These are phyloP conservation scores for Zapornia atra DNA, from an alignment of 2,113 vertebrate genomes.

Conservation along the genomic window DNA sequence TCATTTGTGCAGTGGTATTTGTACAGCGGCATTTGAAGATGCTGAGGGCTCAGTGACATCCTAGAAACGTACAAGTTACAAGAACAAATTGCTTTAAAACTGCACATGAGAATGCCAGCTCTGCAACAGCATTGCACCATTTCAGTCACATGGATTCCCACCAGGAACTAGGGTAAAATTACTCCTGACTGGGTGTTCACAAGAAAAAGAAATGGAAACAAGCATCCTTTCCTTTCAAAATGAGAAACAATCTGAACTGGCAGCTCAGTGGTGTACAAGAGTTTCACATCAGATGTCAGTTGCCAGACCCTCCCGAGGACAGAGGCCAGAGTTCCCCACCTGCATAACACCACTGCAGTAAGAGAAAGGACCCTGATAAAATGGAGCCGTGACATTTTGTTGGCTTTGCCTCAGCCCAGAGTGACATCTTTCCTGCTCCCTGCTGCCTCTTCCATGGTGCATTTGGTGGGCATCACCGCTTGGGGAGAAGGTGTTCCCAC, in stretches of 20 bases:
- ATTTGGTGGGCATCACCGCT: neutral
- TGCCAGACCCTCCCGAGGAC: neutral
- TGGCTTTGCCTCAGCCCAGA: neutral
- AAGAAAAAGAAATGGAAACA: neutral
- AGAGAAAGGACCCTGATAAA: neutral
- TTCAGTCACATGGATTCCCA: neutral
- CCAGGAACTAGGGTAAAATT: neutral
- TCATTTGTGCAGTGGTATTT: neutral
- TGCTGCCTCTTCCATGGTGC: neutral
- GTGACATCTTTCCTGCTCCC: neutral
- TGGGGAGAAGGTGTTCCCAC: neutral
- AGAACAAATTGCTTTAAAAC: neutral
- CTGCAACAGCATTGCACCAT: neutral
- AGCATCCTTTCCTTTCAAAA: neutral
- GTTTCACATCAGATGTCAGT: rapidly evolving
- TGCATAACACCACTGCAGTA: rapidly evolving
- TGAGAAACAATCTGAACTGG: neutral
- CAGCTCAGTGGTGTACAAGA: neutral
- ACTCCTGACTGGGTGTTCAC: neutral
- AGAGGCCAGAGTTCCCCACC: neutral
- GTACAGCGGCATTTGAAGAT: neutral
- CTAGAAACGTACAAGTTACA: neutral
- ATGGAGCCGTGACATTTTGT: neutral
- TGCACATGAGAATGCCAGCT: neutral
- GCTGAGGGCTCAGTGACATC: neutral